Evolutionary conservation across 2,113 vertebrate species (phyloP).

Genomic region (Thunnus maccoyii): DNA sequence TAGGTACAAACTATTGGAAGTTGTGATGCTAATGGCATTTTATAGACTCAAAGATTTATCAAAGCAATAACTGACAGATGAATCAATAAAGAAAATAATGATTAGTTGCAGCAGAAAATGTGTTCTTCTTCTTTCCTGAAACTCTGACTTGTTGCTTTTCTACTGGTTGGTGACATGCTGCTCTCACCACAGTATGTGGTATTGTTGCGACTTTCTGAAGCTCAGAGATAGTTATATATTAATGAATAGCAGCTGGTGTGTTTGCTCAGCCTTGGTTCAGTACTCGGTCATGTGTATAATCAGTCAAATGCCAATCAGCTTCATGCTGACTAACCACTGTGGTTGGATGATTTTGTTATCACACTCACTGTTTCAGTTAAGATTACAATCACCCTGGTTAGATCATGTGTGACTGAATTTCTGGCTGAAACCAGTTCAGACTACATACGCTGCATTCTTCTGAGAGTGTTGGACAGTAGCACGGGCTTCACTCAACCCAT

Average conservation of each 20-base stretch:
- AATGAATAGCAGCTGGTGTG: slow-evolving; percentile 44
- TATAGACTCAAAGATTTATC: no score
- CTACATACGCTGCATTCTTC: not conserved
- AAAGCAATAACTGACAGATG: no score
- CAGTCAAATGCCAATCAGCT: not conserved
- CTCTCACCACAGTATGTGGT: not conserved
- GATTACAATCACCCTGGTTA: not conserved
- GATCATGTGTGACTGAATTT: not conserved
- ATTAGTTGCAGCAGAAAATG: no score
- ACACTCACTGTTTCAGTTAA: not conserved
- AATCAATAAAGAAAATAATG: no score
- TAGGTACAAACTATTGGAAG: no score
- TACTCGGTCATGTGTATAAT: slow-evolving; percentile 7
- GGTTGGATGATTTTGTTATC: not conserved
- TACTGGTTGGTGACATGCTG: not conserved
- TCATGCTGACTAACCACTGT: not conserved
- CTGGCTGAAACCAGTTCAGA: not conserved
- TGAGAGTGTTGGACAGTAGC: slow-evolving; percentile 14
- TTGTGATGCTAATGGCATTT: no score
- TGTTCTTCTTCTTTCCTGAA: not conserved
- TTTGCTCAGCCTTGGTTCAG: slow-evolving; percentile 33
- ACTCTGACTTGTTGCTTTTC: slow-evolving; percentile 3
- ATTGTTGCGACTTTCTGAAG: not conserved
- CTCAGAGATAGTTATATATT: slow-evolving; percentile 54
- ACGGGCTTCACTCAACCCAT: slow-evolving; percentile 13